Evolutionary conservation across 2,797 vertebrate species (phyloP), one percentile per base, ranked within the genome.

Genomic region (Chiroxiphia lanceolata): DNA sequence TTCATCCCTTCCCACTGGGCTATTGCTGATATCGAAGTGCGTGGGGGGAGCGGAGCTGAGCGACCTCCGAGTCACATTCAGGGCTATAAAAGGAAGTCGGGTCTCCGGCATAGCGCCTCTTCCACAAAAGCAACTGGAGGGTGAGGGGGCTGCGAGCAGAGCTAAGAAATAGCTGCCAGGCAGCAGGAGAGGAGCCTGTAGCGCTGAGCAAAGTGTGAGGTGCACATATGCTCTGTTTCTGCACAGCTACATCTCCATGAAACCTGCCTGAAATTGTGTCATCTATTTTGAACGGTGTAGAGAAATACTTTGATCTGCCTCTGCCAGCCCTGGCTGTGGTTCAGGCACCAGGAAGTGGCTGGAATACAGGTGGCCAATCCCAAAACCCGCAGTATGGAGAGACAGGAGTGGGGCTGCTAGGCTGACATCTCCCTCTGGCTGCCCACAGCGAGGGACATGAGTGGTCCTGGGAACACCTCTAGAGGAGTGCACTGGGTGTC

Each of bases 81-180:
- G 87, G 48, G 79, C 94, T 96, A 96, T 96, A 94, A 96, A 96
- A 95, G 93, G 95, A 95, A 96, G 94, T 89, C 8, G 5, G 94
- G 95, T 83, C 95, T 92, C 89, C 96, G 94, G 93, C 95, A 93
- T 15, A 29, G 91, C 3, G 23, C 95, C 89, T 96, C 87, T 96
- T 94, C 93, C 89, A 96, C 95, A 96, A 96, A 96, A 91, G 96
- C 94, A 96, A 48, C 87, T 61, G 25, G 94, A 91, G 94, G 93
- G 93, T 96, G 96, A 96, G 96, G 94, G 95, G 96, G 96, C 94
- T 94, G 96, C 1, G 3, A 93, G 82, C 44, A 1, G 96, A 96
- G 84, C 94, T 94, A 95, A 77, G 91, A 90, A 96, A 95, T 89
- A 94, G 82, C 93, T 96, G 89, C 94, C 94, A 95, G 89, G 96